Conservation (phyloP, 1,140 invertebrate genomes). For the Reticulitermes speratus region DNA sequence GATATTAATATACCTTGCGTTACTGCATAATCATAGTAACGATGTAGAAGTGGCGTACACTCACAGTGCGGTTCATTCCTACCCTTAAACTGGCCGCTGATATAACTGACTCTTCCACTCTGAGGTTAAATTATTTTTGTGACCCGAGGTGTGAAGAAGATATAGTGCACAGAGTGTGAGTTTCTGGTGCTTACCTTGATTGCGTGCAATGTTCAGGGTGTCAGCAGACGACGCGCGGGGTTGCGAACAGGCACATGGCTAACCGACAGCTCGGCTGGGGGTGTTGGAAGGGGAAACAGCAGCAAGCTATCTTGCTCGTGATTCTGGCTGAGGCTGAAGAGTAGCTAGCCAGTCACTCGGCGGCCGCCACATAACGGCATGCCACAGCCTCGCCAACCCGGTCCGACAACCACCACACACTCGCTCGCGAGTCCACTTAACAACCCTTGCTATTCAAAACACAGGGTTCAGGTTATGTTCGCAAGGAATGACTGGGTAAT, state of each 20-base stretch:
- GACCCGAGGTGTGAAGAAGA: too few species aligned
- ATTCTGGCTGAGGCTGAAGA: neutral
- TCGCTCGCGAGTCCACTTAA: neutral
- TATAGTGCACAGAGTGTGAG: too few species aligned
- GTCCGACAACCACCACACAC: neutral
- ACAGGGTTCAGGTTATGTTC: conserved; percentile 4
- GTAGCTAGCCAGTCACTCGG: conserved; percentile 1
- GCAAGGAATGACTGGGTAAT: neutral
- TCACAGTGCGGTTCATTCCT: too few species aligned
- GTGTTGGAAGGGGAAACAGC: neutral
- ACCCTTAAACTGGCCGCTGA: too few species aligned
- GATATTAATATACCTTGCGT: too few species aligned
- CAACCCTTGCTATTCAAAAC: neutral
- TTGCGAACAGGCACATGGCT: neutral
- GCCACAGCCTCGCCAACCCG: neutral
- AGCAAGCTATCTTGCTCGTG: neutral
- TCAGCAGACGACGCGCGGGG: neutral
- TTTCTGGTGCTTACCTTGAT: neutral
- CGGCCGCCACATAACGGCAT: conserved; percentile 23
- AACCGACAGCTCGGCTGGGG: neutral
- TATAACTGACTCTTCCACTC: too few species aligned
- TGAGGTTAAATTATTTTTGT: too few species aligned
- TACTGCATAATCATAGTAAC: too few species aligned
- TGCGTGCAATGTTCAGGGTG: neutral
- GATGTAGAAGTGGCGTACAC: too few species aligned